Base-by-base conservation (phyloP, 2,797 vertebrate species). In the Knipowitschia caucasica region DNA sequence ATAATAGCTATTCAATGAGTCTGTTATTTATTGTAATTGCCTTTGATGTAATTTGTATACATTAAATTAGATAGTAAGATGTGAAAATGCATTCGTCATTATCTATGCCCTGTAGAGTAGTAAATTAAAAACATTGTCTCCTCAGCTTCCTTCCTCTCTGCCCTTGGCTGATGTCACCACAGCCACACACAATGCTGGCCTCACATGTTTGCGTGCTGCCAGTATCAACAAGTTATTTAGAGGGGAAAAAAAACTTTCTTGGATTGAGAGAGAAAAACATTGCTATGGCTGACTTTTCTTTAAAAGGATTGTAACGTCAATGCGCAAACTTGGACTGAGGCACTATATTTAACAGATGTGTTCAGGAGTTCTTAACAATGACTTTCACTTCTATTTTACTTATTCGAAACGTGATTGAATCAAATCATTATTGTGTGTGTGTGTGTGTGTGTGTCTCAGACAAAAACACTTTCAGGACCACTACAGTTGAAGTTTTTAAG, bases 281-380 rank as follows among this genome's bases (percentile, higher is more conserved):
- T n/a, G 44, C 63, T 77, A 59, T 53, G 43, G 58, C 53, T 69
- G 56, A 56, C 75, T 78, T 73, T 71, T 50, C 51, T 66, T 71
- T 73, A 80, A 62, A 44, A 47, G 64, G 62, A 46, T 64, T 75
- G 77, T 84, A 80, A 84, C 74, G 74, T 81, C 71, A 74, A 68
- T 55, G 53, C 24, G 20, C 62, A 64, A 66, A 46, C n/a, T n/a
- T 62, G 52, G 70, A 70, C 75, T 1, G 35, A 26, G 38, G 31
- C 54, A 60, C 56, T n/a, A 67, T 70, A 59, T 70, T 81, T 82
- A 42, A 44, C 25, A 68, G 50, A 62, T 59, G 40, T 35, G 18
- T 52, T 67, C 18, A 6, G 42, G 67, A 50, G 60, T 58, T 61
- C 60, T 57, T 35, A 53, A 62, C 24, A 50, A 33, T 38, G 43